Conservation (phyloP, 2,113 vertebrate genomes). For the Aphyosemion australe region DNA sequence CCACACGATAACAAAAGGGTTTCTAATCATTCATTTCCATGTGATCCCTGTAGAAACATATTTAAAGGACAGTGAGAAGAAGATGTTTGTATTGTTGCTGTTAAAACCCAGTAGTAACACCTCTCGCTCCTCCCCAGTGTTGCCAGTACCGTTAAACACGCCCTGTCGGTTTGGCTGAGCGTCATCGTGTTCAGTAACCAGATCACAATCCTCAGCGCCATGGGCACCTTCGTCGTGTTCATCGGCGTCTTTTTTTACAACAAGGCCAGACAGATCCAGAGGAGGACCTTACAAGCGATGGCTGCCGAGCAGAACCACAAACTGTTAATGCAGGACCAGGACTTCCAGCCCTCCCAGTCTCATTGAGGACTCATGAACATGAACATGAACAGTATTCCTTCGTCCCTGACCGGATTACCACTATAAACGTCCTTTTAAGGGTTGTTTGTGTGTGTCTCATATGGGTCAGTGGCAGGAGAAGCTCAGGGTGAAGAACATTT, state of each 20-base stretch:
- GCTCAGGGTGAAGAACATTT: slow-evolving; percentile 50
- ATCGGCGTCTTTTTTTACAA: slow-evolving; percentile 91
- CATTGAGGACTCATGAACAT: slow-evolving; percentile 14
- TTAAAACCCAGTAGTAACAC: background rate
- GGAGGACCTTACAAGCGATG: slow-evolving; percentile 78
- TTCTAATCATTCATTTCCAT: too few relatives aligned
- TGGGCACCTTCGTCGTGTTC: slow-evolving; percentile 86
- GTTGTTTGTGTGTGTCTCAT: slow-evolving; percentile 6
- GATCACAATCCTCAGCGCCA: slow-evolving; percentile 87
- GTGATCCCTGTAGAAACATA: too few relatives aligned
- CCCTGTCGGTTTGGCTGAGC: slow-evolving; percentile 95
- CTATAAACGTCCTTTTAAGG: background rate
- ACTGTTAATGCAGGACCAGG: slow-evolving; percentile 61
- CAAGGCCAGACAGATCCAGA: slow-evolving; percentile 89
- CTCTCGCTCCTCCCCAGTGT: slow-evolving; percentile 78
- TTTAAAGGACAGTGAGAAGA: too few relatives aligned
- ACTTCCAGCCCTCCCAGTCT: slow-evolving; percentile 33
- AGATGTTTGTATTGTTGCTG: too few relatives aligned
- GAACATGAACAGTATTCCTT: slow-evolving; percentile 14
- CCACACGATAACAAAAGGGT: too few relatives aligned
- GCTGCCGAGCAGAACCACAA: slow-evolving; percentile 69
- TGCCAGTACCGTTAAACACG: slow-evolving; percentile 96
- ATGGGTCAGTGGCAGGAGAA: slow-evolving; percentile 8
- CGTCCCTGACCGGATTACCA: background rate
- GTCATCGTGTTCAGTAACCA: slow-evolving; percentile 94